Base-by-base conservation (phyloP, 2,888 invertebrate genomes). In the Drepanosiphum platanoidis region DNA sequence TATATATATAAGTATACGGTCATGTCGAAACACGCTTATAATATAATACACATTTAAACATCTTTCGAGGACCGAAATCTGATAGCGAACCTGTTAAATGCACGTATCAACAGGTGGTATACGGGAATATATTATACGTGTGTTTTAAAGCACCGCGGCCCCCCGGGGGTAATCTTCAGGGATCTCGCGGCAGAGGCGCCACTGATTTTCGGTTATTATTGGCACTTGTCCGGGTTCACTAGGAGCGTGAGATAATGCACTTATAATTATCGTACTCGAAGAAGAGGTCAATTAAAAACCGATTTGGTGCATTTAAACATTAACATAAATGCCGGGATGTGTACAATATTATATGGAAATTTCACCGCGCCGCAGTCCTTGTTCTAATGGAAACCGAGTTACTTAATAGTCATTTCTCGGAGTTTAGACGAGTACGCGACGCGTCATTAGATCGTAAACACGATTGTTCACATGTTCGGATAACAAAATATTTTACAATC, bases 241-340 rank as follows among this genome's bases (percentile, higher is more conserved):
- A 52, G 30, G 66, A 74, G 66, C 84, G 84, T 84, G 75, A 84
- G 84, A 84, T 75, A 84, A 84, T 77, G 75, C 68, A 68, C 75
- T 84, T 75, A 74, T 84, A 75, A 75, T 81, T 79, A n/a, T n/a
- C 46, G 68, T 32, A 52, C 46, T 74, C 13, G 52, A 22, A 68
- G 42, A 52, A 83, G 52, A 68, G 30, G 46, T 83, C 27, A 52
- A 84, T 84, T 84, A 77, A 84, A 84, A 77, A 77, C 75, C 66
- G 66, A 84, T 84, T 84, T 77, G 34, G 32, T 68, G 58, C 68
- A 30, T 52, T 79, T 68, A 46, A n/a, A 71, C 72, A 74, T 82
- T 82, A 72, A 82, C 82, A 82, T 74, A 74, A 74, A 82, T 36
- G 34, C 68, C 46, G 58, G 36, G 34, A 75, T 39, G 36, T 70